Percentiles rank a stretch among this genome's conserved stretches.
Conservation (phyloP, 2,797 vertebrate genomes). For the Enteromius unitaeniatus region DNA sequence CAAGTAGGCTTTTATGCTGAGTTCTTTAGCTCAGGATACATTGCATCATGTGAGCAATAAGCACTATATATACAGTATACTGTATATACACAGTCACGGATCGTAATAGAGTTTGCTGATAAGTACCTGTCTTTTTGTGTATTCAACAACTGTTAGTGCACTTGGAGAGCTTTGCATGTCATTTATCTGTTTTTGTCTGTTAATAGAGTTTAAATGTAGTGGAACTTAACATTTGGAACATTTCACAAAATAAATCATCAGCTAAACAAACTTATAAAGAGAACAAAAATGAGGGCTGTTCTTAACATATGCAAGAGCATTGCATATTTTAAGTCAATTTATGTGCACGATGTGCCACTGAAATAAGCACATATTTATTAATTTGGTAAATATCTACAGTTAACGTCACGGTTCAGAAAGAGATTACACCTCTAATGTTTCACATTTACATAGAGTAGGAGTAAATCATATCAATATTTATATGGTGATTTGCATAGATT, state of each 20-base stretch:
- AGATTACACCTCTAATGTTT: slow-evolving; percentile 72
- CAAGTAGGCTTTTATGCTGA: slow-evolving; percentile 55
- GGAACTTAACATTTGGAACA: background rate
- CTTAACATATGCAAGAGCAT: background rate
- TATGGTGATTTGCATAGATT: slow-evolving; percentile 83
- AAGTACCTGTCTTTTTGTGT: slow-evolving; percentile 7
- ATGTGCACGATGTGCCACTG: slow-evolving; percentile 27
- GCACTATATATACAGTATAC: background rate
- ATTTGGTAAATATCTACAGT: slow-evolving; percentile 58
- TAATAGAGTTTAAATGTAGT: background rate
- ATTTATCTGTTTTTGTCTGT: background rate
- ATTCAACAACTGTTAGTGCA: background rate
- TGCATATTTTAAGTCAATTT: slow-evolving; percentile 31
- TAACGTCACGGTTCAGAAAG: slow-evolving; percentile 60
- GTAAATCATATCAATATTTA: slow-evolving; percentile 79
- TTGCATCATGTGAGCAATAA: background rate
- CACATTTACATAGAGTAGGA: slow-evolving; percentile 75
- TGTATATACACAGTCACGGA: background rate
- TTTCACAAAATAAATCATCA: background rate
- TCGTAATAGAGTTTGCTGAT: background rate
- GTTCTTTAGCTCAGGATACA: slow-evolving; percentile 33
- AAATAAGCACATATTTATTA: slow-evolving; percentile 51
- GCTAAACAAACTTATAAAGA: background rate
- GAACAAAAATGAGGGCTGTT: background rate
- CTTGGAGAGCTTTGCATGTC: background rate